Conservation (phyloP, 2,113 vertebrate genomes). For the Bos javanicus region DNA sequence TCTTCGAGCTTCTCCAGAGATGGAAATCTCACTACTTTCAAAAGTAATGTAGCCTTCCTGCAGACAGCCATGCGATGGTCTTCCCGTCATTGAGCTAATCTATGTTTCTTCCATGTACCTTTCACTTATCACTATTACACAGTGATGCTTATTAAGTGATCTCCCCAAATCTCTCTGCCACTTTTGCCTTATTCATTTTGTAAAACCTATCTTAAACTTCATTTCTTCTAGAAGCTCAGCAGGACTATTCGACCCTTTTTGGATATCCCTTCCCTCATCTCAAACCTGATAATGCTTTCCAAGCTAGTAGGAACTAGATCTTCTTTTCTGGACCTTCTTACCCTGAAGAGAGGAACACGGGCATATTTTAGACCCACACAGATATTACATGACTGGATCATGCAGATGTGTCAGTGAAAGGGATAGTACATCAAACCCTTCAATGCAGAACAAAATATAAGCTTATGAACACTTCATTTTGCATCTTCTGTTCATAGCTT, state of each 20-base stretch:
- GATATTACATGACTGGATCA: background rate
- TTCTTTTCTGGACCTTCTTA: background rate
- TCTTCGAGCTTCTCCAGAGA: background rate
- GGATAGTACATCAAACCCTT: background rate
- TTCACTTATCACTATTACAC: background rate
- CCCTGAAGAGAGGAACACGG: background rate
- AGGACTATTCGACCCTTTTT: background rate
- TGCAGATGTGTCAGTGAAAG: background rate
- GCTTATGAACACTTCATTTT: background rate
- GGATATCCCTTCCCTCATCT: background rate
- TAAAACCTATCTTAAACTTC: background rate
- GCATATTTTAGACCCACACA: background rate
- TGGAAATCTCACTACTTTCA: background rate
- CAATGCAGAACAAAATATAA: background rate
- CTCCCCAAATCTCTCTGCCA: background rate
- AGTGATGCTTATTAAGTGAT: background rate
- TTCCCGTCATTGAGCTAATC: background rate
- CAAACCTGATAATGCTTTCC: background rate
- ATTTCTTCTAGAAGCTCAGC: background rate
- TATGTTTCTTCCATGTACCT: background rate
- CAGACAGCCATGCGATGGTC: background rate
- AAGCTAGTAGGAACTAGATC: background rate
- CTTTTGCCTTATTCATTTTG: background rate
- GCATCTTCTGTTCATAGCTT: background rate
- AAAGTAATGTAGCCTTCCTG: background rate